A percentile compares a stretch with the other conserved stretches of the same genome.
phyloP scores from a whole-genome alignment of 1,140 invertebrate genomes.

The Whitmania pigra region DNA sequence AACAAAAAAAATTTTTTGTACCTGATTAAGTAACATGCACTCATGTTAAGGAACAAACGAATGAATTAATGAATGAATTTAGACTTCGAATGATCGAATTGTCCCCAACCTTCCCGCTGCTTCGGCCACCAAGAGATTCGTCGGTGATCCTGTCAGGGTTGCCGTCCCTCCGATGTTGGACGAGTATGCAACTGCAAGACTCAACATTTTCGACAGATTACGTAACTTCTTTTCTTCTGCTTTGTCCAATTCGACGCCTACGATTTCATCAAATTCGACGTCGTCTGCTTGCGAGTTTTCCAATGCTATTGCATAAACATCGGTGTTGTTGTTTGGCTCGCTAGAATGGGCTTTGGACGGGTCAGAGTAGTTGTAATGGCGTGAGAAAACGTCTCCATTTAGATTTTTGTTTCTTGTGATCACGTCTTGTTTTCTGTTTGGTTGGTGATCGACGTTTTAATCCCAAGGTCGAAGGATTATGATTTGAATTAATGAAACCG shows the following conservation, averaged over 20 bases:
- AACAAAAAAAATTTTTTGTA: too few relatives aligned
- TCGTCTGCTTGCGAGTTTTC: not conserved
- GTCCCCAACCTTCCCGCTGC: conserved; percentile 50
- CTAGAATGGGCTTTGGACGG: too few relatives aligned
- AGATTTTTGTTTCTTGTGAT: too few relatives aligned
- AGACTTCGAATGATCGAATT: not conserved
- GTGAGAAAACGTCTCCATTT: too few relatives aligned
- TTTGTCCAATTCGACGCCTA: not conserved
- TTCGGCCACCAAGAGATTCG: conserved; percentile 71
- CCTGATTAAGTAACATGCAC: too few relatives aligned
- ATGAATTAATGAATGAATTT: not conserved
- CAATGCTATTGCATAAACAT: not conserved
- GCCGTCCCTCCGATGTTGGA: conserved; percentile 67
- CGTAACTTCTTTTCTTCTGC: conserved; percentile 11
- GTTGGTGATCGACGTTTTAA: too few relatives aligned
- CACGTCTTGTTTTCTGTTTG: too few relatives aligned
- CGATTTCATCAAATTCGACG: not conserved
- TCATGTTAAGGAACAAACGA: too few relatives aligned
- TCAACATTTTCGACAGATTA: conserved; percentile 16
- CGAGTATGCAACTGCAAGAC: conserved; percentile 61
- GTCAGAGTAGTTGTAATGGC: too few relatives aligned
- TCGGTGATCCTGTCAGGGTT: conserved; percentile 71
- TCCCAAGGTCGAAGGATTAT: too few relatives aligned
- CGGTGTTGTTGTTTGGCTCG: too few relatives aligned
- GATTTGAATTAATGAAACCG: too few relatives aligned